These are phyloP conservation scores for Choristoneura rosaceana DNA, from an alignment of 2,888 invertebrate genomes.

Conservation along the genomic window DNA sequence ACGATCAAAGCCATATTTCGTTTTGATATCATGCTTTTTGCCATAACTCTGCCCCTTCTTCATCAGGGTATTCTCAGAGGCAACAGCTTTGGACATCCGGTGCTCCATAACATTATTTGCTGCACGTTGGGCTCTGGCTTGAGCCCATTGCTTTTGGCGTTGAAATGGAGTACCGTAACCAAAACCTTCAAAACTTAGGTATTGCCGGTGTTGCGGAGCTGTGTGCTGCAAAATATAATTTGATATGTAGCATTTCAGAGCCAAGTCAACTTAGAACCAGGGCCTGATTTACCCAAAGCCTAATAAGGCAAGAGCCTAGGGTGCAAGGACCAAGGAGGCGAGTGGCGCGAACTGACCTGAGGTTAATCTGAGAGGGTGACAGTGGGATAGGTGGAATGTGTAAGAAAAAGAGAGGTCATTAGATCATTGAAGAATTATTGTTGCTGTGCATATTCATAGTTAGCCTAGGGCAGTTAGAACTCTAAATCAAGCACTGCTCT, in stretches of 20 bases:
- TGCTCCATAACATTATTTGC: slow-evolving; percentile 87
- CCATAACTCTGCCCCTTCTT: slow-evolving; percentile 85
- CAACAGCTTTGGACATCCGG: slow-evolving; percentile 86
- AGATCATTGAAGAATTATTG: no score
- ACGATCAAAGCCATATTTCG: slow-evolving; percentile 93
- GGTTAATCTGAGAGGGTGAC: no score
- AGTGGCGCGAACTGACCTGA: no score
- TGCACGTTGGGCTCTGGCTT: slow-evolving; percentile 88
- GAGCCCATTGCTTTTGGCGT: slow-evolving; percentile 91
- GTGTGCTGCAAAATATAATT: slow-evolving; percentile 86
- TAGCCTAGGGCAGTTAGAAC: no score
- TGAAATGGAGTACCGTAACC: slow-evolving; percentile 92
- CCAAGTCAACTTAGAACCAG: no score
- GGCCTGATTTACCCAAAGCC: no score
- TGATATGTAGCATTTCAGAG: neutral
- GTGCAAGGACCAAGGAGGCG: no score
- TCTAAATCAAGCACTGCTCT: no score
- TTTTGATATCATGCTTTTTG: slow-evolving; percentile 90
- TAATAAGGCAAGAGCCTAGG: no score
- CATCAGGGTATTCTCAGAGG: slow-evolving; percentile 87
- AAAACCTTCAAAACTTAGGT: slow-evolving; percentile 91
- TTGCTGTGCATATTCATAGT: no score
- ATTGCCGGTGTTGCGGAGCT: slow-evolving; percentile 95
- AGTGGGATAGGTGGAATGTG: no score
- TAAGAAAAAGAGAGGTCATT: no score